Conservation (phyloP, 2,888 invertebrate genomes). For the Apoda limacodes region DNA sequence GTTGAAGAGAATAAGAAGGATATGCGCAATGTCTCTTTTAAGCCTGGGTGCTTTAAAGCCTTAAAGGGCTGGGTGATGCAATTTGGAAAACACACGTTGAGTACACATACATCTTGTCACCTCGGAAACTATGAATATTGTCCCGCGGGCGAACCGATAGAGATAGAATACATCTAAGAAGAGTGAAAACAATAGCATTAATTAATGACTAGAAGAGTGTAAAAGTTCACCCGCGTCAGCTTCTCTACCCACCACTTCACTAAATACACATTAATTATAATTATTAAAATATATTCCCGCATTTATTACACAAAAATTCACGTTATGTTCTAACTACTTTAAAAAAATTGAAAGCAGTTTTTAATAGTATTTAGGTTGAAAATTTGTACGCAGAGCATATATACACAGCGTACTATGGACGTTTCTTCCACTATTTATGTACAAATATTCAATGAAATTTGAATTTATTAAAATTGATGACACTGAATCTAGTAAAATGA, state of each 20-base stretch:
- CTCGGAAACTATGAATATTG: conserved; percentile 51
- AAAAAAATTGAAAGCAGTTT: conserved; percentile 65
- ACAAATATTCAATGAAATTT: conserved; percentile 22
- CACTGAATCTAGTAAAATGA: too few species aligned
- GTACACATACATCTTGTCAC: conserved; percentile 39
- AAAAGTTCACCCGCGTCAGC: conserved; percentile 60
- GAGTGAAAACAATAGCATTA: conserved; percentile 20
- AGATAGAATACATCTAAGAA: conserved; percentile 13
- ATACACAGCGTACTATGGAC: conserved; percentile 69
- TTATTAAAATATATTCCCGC: conserved; percentile 68
- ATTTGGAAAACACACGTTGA: conserved; percentile 51
- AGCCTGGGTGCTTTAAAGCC: too few species aligned
- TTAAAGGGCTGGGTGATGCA: too few species aligned
- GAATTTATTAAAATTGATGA: background rate
- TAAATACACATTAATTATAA: conserved; percentile 68
- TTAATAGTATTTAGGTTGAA: conserved; percentile 58
- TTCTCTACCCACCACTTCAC: conserved; percentile 61
- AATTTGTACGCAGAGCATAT: conserved; percentile 66
- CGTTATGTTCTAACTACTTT: conserved; percentile 66
- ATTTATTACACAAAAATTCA: conserved; percentile 70
- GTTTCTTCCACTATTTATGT: conserved; percentile 52
- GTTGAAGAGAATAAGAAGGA: too few species aligned
- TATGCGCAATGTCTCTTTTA: too few species aligned
- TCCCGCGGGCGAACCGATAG: conserved; percentile 55
- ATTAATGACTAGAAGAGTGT: conserved; percentile 27